Evolutionary conservation across 2,113 vertebrate species (phyloP).

Genomic region (Noctilio leporinus): DNA sequence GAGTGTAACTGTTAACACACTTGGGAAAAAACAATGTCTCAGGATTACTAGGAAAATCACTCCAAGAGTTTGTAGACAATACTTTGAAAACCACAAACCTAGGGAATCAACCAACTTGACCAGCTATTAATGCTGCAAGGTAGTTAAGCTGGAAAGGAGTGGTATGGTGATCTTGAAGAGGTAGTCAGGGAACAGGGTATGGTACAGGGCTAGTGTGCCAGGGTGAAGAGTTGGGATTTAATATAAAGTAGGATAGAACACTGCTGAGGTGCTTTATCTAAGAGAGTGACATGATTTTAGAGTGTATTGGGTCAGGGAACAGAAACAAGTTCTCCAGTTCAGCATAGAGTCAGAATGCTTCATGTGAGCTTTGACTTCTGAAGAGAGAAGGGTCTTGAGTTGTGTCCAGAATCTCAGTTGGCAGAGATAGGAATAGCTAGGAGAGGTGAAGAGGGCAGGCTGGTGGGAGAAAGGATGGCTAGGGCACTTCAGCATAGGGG

Average conservation of each 20-base stretch:
- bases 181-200: not conserved
- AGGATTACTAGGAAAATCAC: not conserved
- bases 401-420: not conserved
- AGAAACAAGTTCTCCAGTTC: not conserved
- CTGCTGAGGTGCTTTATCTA: not conserved
- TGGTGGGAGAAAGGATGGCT: not conserved
- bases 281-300: not conserved
- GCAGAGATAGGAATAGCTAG: not conserved
- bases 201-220: not conserved
- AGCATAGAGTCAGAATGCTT: not conserved
- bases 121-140: not conserved
- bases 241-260: not conserved
- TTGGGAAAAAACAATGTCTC: not conserved
- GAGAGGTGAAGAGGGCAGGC: not conserved
- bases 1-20: not conserved
- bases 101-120: not conserved
- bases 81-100: not conserved
- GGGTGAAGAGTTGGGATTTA: not conserved
- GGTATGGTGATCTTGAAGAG: not conserved
- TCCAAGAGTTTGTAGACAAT: fast-evolving
- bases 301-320: too few species aligned
- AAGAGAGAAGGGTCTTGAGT: not conserved
- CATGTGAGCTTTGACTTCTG: too few species aligned
- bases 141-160: not conserved
- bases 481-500: not conserved